These are phyloP conservation scores for Heliothis virescens DNA, from an alignment of 1,140 invertebrate genomes.

Conservation along the genomic window DNA sequence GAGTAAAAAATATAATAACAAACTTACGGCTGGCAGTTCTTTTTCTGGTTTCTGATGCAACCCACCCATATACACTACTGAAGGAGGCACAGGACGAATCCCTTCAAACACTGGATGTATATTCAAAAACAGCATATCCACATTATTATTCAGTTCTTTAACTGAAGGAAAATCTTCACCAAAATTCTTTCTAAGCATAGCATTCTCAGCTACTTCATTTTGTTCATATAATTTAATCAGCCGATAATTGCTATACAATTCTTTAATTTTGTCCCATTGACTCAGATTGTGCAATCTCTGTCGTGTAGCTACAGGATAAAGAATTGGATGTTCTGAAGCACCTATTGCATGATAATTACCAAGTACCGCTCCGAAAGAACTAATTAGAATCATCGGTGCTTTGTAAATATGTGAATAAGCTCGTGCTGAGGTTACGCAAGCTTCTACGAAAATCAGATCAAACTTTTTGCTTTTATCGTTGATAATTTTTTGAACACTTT, in stretches of 20 bases:
- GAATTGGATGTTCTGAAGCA: conserved; percentile 47
- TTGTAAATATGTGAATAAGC: conserved; percentile 72
- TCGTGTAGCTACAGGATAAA: conserved; percentile 45
- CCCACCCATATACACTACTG: conserved; percentile 78
- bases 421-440: conserved; percentile 52
- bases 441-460: conserved; percentile 67
- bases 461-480: conserved; percentile 58
- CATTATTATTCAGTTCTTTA: conserved; percentile 78
- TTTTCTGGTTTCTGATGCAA: conserved; percentile 75
- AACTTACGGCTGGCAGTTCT: conserved; percentile 59
- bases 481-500: conserved; percentile 64
- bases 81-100: conserved; percentile 76
- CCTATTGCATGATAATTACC: conserved; percentile 53
- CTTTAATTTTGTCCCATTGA: conserved; percentile 64
- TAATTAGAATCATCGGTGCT: conserved; percentile 71
- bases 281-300: conserved; percentile 55
- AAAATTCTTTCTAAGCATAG: conserved; percentile 67
- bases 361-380: conserved; percentile 56
- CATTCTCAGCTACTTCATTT: conserved; percentile 39
- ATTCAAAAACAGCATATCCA: conserved; percentile 84
- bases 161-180: conserved; percentile 74
- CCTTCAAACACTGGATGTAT: conserved; percentile 77
- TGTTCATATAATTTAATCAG: not conserved
- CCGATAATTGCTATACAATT: conserved; percentile 57
- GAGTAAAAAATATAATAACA: not conserved